Base-by-base conservation (phyloP, 2,797 vertebrate species). In the Kryptolebias ocellatus region DNA sequence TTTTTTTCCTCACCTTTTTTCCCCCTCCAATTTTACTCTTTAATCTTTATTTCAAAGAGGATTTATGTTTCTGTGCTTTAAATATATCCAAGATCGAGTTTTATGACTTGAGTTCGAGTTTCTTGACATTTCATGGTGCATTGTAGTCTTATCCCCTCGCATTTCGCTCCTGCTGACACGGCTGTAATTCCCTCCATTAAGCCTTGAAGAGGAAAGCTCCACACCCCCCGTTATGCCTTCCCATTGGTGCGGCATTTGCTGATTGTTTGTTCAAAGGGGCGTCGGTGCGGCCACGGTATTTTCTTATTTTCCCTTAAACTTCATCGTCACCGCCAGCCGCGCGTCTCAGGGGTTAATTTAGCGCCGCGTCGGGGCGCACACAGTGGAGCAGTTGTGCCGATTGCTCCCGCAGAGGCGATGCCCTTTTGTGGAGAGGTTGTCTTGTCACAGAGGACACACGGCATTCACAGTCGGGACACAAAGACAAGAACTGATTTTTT, bases 361-460 rank as follows among this genome's bases (percentile, higher is more conserved):
- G 79, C 76, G 59, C 71, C 34, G 75, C 58, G 71, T 49, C 84
- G 73, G 78, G 78, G 75, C 76, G 80, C 89, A 53, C 87, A 90
- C 88, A 92, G 80, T 88, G 89, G 83, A 72, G 60, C 77, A 49
- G 70, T 89, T 91, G 91, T 91, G 81, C 65, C 66, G 84, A 78
- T 77, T 81, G 67, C 82, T 88, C 89, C 80, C 76, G 87, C 90
- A 82, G 87, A 91, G 91, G 88, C 91, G 91, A 93, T 92, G 90
- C 89, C 89, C 93, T 92, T 93, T 93, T 90, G 90, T 88, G 80
- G 87, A 84, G 86, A 76, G 87, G 81, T 90, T 89, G 39, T 90
- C 87, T 81, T 82, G 79, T 81, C 80, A 83, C 72, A 88, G 87
- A 85, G 85, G 87, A 92, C 93, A 90, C 84, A 86, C 90, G 72